phyloP scores from a whole-genome alignment of 2,797 vertebrate species.

The Poeciliopsis paucimaculata region DNA sequence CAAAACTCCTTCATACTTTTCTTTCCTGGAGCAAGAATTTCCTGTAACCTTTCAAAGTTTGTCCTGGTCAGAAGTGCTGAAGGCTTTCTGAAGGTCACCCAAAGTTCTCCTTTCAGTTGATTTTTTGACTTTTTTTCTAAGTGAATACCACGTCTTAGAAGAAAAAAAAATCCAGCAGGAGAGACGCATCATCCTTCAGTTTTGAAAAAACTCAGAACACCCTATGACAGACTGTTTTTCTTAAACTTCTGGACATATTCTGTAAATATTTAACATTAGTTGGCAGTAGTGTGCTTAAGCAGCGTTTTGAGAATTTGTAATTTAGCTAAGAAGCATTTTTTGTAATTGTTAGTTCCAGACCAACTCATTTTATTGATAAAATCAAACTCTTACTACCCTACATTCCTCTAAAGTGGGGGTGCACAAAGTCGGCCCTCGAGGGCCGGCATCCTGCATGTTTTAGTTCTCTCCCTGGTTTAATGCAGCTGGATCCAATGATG shows the following conservation, averaged over 20 bases:
- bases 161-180: background rate
- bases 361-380: too few species aligned
- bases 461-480: too few species aligned
- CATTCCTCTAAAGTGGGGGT: too few species aligned
- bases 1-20: background rate
- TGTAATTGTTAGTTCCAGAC: too few species aligned
- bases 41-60: background rate
- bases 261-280: too few species aligned
- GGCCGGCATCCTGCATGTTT: too few species aligned
- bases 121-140: background rate
- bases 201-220: background rate
- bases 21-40: background rate
- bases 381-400: too few species aligned
- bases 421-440: too few species aligned
- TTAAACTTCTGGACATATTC: background rate
- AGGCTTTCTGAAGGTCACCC: background rate
- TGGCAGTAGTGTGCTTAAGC: too few species aligned
- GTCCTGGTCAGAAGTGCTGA: background rate
- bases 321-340: too few species aligned
- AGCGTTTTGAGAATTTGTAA: too few species aligned
- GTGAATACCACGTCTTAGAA: background rate
- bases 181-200: background rate
- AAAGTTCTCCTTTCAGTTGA: background rate
- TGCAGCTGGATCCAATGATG: too few species aligned
- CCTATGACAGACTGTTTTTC: background rate